phyloP scores from a whole-genome alignment of 2,797 vertebrate genomes.

The Okamejei kenojei region DNA sequence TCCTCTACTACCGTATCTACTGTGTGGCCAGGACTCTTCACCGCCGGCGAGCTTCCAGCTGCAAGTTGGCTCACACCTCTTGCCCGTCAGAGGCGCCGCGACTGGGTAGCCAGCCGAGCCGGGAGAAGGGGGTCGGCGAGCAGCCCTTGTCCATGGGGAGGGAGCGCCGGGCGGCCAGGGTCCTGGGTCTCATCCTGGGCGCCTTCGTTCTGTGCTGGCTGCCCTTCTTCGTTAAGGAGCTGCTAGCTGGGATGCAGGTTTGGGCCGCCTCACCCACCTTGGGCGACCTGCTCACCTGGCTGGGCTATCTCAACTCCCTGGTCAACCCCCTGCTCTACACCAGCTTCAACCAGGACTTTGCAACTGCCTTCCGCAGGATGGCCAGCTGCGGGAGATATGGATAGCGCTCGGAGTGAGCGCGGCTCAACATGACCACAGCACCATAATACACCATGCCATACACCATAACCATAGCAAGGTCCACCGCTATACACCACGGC shows the following conservation, averaged over 20 bases:
- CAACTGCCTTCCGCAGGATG: constrained; percentile 76
- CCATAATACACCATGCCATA: too few species aligned
- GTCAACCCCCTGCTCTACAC: constrained; percentile 85
- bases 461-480: too few species aligned
- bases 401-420: constrained; percentile 43
- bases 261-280: constrained; percentile 62
- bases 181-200: constrained; percentile 77
- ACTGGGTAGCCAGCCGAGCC: too few species aligned
- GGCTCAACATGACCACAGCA: too few species aligned
- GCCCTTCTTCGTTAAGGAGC: constrained; percentile 82
- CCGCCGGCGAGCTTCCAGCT: constrained; percentile 76
- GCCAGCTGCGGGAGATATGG: constrained; percentile 66
- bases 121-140: constrained; percentile 55
- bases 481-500: too few species aligned
- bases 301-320: constrained; percentile 82
- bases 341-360: constrained; percentile 86
- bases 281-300: constrained; percentile 77
- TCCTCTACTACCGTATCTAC: constrained; percentile 80
- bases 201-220: constrained; percentile 84
- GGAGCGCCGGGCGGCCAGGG: too few species aligned
- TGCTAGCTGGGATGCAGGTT: constrained; percentile 68
- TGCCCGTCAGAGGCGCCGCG: constrained; percentile 68
- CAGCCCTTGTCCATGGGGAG: constrained; percentile 53
- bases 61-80: constrained; percentile 68
- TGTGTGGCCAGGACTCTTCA: constrained; percentile 75